Evolutionary conservation across 2,113 vertebrate genomes (phyloP).

Genomic region (Athene cunicularia): DNA sequence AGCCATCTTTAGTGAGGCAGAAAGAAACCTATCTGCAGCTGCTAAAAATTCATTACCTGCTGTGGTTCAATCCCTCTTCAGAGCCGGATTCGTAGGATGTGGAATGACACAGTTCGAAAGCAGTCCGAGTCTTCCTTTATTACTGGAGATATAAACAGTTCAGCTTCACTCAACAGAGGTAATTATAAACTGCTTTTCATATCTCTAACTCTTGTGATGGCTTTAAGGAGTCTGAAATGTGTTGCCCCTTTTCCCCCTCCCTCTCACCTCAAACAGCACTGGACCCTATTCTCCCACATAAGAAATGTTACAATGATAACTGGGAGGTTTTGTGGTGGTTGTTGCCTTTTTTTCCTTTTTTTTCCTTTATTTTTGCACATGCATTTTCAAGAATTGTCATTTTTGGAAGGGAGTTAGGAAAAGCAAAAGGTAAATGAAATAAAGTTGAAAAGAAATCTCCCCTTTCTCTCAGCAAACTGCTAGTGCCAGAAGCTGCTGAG

Average conservation of each 20-base stretch:
- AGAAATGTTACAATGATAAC: slow-evolving; percentile 33
- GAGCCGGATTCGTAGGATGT: slow-evolving; percentile 99
- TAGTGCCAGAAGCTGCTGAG: slow-evolving; percentile 27
- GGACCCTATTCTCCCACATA: not conserved
- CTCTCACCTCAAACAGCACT: not conserved
- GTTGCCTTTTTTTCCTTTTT: not conserved
- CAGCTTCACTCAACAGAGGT: slow-evolving; percentile 99
- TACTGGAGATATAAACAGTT: slow-evolving; percentile 99
- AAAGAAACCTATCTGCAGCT: slow-evolving; percentile 36
- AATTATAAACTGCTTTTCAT: slow-evolving; percentile 77
- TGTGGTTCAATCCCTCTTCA: slow-evolving; percentile 69
- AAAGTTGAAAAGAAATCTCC: not conserved
- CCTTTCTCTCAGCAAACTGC: slow-evolving; percentile 18
- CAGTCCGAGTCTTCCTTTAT: slow-evolving; percentile 99
- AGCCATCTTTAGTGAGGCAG: slow-evolving; percentile 26
- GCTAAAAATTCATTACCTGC: slow-evolving; percentile 51
- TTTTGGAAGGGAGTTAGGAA: slow-evolving; percentile 31
- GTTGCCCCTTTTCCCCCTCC: not conserved
- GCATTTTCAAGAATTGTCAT: slow-evolving; percentile 53
- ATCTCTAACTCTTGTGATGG: slow-evolving; percentile 31
- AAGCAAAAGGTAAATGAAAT: not conserved
- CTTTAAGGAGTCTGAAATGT: slow-evolving; percentile 41
- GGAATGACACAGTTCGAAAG: slow-evolving; percentile 98
- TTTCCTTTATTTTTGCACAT: not conserved
- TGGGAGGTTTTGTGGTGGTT: not conserved